These are phyloP conservation scores for Chionis minor DNA, from an alignment of 2,113 vertebrate genomes.

Conservation along the genomic window DNA sequence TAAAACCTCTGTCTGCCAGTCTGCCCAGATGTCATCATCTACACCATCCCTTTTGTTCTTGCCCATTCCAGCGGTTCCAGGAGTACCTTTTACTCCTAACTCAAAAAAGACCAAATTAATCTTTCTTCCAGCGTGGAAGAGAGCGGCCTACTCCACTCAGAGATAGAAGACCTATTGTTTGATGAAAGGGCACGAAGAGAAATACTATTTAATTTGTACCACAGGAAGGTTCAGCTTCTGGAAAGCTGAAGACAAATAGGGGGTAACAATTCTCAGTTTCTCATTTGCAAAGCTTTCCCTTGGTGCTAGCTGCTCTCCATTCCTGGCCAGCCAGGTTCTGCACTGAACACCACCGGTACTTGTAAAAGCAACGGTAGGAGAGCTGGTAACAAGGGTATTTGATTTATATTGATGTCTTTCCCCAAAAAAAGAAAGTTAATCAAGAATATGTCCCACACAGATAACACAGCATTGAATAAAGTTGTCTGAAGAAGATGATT, in stretches of 20 bases:
- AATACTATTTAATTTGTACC: not conserved
- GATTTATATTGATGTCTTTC: not conserved
- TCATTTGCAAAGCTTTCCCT: not conserved
- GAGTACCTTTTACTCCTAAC: not conserved
- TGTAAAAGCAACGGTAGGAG: not conserved
- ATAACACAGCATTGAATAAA: not conserved
- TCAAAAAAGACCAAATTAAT: not conserved
- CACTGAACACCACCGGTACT: not conserved
- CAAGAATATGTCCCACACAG: not conserved
- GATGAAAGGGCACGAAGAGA: not conserved
- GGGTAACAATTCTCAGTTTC: not conserved
- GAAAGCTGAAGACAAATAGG: not conserved
- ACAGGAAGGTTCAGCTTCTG: not conserved
- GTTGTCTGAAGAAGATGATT: not conserved
- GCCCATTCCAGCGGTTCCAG: not conserved
- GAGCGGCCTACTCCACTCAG: not conserved
- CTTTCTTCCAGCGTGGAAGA: not conserved
- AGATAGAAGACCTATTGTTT: not conserved
- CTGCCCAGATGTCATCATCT: not conserved
- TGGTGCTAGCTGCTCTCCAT: not conserved
- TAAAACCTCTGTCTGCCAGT: not conserved
- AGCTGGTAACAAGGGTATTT: not conserved
- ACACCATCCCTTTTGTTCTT: not conserved
- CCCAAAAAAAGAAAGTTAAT: not conserved
- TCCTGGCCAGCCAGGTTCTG: not conserved